Evolutionary conservation across 2,888 invertebrate species (phyloP), one percentile per base, ranked within the genome.

Genomic region (Leptopilina drosophilae): DNA sequence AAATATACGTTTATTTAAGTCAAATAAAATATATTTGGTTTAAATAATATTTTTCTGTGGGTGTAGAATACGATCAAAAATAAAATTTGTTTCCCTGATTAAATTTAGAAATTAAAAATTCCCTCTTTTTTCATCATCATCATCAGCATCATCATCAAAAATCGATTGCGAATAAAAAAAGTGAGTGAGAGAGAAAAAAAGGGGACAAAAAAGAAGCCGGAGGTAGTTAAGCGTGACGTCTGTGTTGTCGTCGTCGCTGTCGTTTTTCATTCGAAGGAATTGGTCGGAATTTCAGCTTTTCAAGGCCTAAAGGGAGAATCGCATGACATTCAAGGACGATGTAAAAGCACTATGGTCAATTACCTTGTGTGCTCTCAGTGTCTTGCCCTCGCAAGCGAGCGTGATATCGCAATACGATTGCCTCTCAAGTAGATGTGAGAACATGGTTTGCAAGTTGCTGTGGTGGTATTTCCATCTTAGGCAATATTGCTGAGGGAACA

Each of bases 391-490:
- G 87, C 97, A 98, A 87, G 97, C 97, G 86, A 98, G 92, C 42
- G 97, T 97, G 84, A 98, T 97, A 92, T 96, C 96, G 92, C 97
- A 98, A 92, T 97, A 97, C 82, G 97, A 95, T 90, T 97, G 97
- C 91, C 97, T 91, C 90, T 97, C 97, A 81, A 97, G 92, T 79
- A 98, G 93, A 92, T 96, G 96, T 78, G 97, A 96, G 92, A 97
- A 97, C 95, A 97, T 97, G 53, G 95, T 96, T 93, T 97, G 97
- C 85, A 98, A 94, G 92, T 98, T 98, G 85, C 96, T 95, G 92
- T 97, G 97, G 92, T 98, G 97, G 92, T 97, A 97, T 90, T 97
- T 97, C 97, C 97, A 98, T 92, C 97, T 93, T 87, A 98, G 93
- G 91, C 97, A 98, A 93, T 97, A 98, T 92, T 97, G 97, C 93